These are phyloP conservation scores for Hemistola chrysoprasaria DNA, from an alignment of 2,888 invertebrate genomes.

Conservation along the genomic window DNA sequence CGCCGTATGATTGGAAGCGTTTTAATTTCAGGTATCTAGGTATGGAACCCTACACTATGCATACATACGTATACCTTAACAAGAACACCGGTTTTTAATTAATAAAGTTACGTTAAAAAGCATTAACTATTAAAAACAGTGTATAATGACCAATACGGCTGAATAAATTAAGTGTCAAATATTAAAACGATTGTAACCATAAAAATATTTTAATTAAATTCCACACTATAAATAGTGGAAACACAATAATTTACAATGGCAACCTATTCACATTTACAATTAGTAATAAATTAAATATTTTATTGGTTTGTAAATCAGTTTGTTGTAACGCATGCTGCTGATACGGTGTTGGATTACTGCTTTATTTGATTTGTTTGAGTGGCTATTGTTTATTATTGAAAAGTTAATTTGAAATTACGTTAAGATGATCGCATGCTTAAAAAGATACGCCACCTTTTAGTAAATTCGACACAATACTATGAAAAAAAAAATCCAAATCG, in stretches of 20 bases:
- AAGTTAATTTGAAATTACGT: neutral
- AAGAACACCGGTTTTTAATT: too few species aligned
- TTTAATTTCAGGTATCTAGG: too few species aligned
- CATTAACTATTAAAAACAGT: too few species aligned
- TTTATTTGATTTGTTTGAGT: conserved; percentile 5
- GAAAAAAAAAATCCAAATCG: too few species aligned
- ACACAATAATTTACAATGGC: conserved; percentile 42
- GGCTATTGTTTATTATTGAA: conserved; percentile 3
- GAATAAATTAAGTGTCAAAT: conserved; percentile 28
- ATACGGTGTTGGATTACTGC: conserved; percentile 51
- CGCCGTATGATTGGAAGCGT: too few species aligned
- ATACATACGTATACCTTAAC: too few species aligned
- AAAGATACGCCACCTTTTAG: too few species aligned
- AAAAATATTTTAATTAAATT: conserved; percentile 24
- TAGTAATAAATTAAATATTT: conserved; percentile 48
- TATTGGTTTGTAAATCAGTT: conserved; percentile 52
- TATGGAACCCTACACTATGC: too few species aligned
- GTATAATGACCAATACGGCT: too few species aligned
- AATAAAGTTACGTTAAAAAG: too few species aligned
- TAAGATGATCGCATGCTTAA: conserved; percentile 13
- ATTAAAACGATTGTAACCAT: conserved; percentile 25
- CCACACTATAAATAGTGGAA: conserved; percentile 33
- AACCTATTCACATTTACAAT: conserved; percentile 43
- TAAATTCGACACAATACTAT: too few species aligned
- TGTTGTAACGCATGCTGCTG: conserved; percentile 35